These are phyloP conservation scores for Macrobrachium nipponense DNA, from an alignment of 1,140 invertebrate species.

Conservation along the genomic window DNA sequence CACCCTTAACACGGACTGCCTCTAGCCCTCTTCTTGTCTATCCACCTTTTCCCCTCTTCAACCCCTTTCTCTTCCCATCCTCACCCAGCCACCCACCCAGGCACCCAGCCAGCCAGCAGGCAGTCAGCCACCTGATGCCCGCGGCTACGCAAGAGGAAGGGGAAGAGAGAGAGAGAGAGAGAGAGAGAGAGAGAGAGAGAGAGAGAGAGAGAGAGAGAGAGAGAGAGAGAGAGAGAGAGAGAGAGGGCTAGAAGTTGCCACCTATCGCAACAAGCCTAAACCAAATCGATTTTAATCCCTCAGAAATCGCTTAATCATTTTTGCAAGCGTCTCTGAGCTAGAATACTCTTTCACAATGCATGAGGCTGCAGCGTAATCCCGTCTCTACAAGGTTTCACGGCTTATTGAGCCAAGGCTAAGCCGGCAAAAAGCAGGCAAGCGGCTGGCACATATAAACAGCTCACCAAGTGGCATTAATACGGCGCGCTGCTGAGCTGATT, in stretches of 20 bases:
- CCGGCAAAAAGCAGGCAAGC: neutral
- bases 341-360: neutral
- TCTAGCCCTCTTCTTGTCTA: neutral
- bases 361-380: too few relatives aligned
- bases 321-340: neutral
- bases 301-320: neutral
- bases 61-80: neutral
- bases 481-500: constrained; percentile 23
- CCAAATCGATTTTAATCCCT: neutral
- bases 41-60: neutral
- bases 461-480: constrained; percentile 8
- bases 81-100: neutral
- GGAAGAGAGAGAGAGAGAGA: neutral
- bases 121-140: neutral
- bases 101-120: neutral
- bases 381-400: too few relatives aligned
- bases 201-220: neutral
- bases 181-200: neutral
- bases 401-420: too few relatives aligned
- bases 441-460: neutral
- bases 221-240: neutral
- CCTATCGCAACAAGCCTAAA: neutral
- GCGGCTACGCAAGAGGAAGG: neutral
- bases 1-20: too few relatives aligned
- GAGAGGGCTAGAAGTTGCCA: constrained; percentile 8